Percentiles rank a stretch among this genome's conserved stretches.
phyloP scores from a whole-genome alignment of 1,140 invertebrate genomes.

The Linepithema humile region DNA sequence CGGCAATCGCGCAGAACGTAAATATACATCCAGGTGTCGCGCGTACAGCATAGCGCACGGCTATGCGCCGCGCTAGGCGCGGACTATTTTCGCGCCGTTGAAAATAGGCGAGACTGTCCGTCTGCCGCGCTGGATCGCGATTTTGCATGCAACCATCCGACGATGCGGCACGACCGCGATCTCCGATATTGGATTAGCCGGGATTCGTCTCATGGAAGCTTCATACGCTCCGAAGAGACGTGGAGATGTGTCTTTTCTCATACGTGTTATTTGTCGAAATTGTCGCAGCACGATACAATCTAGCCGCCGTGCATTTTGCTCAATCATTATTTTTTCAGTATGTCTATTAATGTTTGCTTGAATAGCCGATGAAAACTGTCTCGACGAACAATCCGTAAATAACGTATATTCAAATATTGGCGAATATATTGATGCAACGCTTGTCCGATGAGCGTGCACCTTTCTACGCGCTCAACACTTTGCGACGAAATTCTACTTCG shows the following conservation, averaged over 20 bases:
- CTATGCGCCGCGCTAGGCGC: not conserved
- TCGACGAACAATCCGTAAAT: not conserved
- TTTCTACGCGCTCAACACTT: not conserved
- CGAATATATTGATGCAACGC: not conserved
- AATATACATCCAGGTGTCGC: conserved; percentile 1
- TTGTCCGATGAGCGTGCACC: not conserved
- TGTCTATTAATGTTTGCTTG: not conserved
- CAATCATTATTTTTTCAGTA: not conserved
- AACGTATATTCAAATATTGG: not conserved
- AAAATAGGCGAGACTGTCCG: conserved; percentile 57
- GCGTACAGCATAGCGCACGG: not conserved
- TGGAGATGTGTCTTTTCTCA: not conserved
- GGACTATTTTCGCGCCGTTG: conserved; percentile 44
- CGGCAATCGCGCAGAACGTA: not conserved
- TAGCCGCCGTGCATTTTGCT: not conserved
- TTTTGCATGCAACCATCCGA: not conserved
- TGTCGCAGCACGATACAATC: not conserved
- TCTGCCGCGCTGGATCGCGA: conserved; percentile 21
- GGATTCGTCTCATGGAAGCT: not conserved
- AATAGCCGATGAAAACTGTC: not conserved
- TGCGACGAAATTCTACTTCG: not conserved
- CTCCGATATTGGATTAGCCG: conserved; percentile 5
- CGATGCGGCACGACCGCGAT: not conserved
- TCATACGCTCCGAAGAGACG: not conserved
- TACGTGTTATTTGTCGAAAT: not conserved